Conservation (phyloP, 2,888 invertebrate genomes). For the Frankliniella fusca region DNA sequence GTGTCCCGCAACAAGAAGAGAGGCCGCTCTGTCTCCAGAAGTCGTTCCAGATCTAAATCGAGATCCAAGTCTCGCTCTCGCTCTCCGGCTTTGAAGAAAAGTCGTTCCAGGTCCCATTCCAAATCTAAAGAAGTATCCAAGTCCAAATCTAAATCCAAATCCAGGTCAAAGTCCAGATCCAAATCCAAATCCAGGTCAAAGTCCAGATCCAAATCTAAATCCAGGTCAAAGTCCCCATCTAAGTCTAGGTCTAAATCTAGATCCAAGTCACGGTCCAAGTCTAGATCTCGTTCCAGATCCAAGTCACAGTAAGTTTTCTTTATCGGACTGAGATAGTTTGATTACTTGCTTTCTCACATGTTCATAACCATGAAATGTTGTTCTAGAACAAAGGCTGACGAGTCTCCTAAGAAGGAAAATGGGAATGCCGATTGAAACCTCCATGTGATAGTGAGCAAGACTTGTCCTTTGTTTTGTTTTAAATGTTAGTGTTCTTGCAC, state of each 20-base stretch:
- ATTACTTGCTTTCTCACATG: background rate
- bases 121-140: background rate
- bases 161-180: background rate
- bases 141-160: background rate
- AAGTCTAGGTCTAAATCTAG: background rate
- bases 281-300: background rate
- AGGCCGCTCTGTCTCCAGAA: background rate
- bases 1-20: background rate
- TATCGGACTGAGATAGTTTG: background rate
- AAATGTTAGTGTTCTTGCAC: slow-evolving; percentile 8
- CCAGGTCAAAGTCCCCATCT: background rate
- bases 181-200: background rate
- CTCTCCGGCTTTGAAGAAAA: too few species aligned
- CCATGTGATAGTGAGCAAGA: slow-evolving; percentile 13
- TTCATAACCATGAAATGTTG: background rate
- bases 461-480: slow-evolving; percentile 5
- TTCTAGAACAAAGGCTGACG: background rate
- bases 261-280: background rate
- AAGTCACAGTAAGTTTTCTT: background rate
- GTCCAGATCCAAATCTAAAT: background rate
- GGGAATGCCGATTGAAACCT: background rate
- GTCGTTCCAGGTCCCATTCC: background rate
- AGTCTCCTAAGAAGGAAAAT: background rate
- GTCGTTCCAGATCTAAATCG: background rate
- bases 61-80: background rate